Conservation (phyloP, 2,888 invertebrate species). For the Eupithecia pulchellata region DNA sequence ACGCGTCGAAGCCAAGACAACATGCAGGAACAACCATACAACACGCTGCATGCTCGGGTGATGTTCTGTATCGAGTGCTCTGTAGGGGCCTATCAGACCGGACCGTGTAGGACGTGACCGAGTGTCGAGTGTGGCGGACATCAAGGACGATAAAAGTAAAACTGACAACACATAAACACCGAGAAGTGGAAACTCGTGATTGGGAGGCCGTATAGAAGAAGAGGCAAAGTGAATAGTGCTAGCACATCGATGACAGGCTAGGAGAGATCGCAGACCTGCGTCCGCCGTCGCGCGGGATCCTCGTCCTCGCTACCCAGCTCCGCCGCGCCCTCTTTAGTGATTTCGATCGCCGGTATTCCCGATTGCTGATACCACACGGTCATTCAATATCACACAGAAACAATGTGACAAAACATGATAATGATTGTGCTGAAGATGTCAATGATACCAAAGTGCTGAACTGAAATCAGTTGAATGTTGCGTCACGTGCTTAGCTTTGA, state of each 20-base stretch:
- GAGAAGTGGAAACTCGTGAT: slow-evolving; percentile 81
- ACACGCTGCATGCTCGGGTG: slow-evolving; percentile 80
- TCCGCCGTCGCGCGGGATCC: slow-evolving; percentile 76
- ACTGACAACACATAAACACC: slow-evolving; percentile 81
- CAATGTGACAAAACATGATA: slow-evolving; percentile 63
- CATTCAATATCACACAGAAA: slow-evolving; percentile 74
- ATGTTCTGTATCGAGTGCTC: slow-evolving; percentile 77
- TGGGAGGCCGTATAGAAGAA: slow-evolving; percentile 76
- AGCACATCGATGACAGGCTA: slow-evolving; percentile 83
- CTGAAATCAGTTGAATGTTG: slow-evolving; percentile 39
- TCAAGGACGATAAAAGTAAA: slow-evolving; percentile 75
- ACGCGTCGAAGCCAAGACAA: slow-evolving; percentile 83
- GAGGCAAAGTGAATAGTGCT: slow-evolving; percentile 82
- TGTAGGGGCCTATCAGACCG: slow-evolving; percentile 56
- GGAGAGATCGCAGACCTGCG: slow-evolving; percentile 84
- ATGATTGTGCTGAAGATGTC: slow-evolving; percentile 67
- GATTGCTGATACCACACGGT: slow-evolving; percentile 83
- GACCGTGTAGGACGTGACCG: slow-evolving; percentile 54
- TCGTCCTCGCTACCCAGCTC: slow-evolving; percentile 90
- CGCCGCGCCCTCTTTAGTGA: slow-evolving; percentile 90
- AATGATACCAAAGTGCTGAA: slow-evolving; percentile 48
- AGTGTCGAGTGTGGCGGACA: slow-evolving; percentile 72
- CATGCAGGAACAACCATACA: slow-evolving; percentile 82
- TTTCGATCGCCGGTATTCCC: slow-evolving; percentile 88
- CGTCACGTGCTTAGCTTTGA: slow-evolving; percentile 38